Evolutionary conservation across 64 coral and sea anemone species (phyloP).

Genomic region (Dendrophyllia cribrosa): DNA sequence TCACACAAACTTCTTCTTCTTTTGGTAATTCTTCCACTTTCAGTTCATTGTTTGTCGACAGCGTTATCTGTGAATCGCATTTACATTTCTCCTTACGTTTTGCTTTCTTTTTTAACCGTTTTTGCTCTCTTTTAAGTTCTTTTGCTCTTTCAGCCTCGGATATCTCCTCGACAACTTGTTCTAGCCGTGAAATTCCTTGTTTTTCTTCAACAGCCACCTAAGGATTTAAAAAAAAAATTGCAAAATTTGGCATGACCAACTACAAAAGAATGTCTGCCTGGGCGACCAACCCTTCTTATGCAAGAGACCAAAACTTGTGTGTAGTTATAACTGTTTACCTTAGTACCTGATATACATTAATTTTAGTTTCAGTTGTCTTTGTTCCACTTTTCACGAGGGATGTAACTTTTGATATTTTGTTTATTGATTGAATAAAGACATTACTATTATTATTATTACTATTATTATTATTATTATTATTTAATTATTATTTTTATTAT

Average conservation of each 20-base stretch:
- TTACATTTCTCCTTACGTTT: constrained; percentile 95
- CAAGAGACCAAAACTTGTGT: not conserved
- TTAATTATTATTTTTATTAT: not conserved
- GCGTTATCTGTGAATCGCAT: constrained; percentile 14
- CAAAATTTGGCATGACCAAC: not conserved
- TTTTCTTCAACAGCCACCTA: constrained; percentile 96
- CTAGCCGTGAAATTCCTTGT: constrained; percentile 92
- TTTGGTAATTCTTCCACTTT: constrained; percentile 51
- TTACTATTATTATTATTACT: too few species aligned
- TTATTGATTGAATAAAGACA: too few species aligned
- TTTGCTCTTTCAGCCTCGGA: constrained; percentile 89
- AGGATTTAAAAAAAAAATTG: not conserved
- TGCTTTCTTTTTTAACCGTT: constrained; percentile 94
- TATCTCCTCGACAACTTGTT: constrained; percentile 98
- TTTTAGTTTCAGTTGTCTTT: too few species aligned
- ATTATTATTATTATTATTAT: too few species aligned
- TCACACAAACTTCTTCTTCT: constrained; percentile 50
- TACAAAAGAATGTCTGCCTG: not conserved
- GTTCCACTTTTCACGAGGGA: too few species aligned
- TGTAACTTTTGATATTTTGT: too few species aligned
- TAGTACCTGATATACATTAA: too few species aligned
- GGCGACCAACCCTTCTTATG: not conserved
- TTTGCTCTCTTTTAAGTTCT: constrained; percentile 92
- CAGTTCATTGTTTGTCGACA: constrained; percentile 22
- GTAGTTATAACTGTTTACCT: too few species aligned